Evolutionary conservation across 2,113 vertebrate genomes (phyloP).

Genomic region (Urocynchramus pylzowi): DNA sequence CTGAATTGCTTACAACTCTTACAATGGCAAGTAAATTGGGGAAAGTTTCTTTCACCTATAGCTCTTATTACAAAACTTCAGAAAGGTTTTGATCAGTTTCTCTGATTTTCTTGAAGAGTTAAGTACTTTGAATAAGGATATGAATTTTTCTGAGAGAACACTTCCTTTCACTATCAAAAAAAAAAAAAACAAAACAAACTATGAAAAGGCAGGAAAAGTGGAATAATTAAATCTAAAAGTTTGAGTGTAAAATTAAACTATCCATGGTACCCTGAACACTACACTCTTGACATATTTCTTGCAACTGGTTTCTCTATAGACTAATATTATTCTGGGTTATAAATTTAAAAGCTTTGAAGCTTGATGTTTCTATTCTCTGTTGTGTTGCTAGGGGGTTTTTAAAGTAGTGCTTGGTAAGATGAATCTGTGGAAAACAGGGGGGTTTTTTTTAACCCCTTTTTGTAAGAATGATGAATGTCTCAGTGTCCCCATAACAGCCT

Average conservation of each 20-base stretch:
- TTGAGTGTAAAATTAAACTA: not conserved
- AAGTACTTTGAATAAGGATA: not conserved
- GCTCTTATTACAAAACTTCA: not conserved
- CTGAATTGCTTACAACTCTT: not conserved
- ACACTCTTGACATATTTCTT: not conserved
- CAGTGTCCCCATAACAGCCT: not conserved
- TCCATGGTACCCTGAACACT: not conserved
- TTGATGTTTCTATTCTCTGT: not conserved
- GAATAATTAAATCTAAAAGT: not conserved
- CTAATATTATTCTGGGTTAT: not conserved
- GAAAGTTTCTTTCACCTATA: not conserved
- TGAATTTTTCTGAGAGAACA: not conserved
- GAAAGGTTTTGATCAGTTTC: not conserved
- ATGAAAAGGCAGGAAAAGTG: not conserved
- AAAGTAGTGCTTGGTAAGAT: not conserved
- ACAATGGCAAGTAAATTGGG: not conserved
- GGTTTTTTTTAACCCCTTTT: not conserved
- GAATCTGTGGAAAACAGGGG: not conserved
- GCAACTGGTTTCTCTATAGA: not conserved
- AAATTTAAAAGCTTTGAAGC: not conserved
- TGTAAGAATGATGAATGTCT: not conserved
- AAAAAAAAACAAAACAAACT: not conserved
- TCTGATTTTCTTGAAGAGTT: not conserved
- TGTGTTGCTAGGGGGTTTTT: not conserved
- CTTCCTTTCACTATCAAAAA: not conserved